phyloP scores from a whole-genome alignment of 2,797 vertebrate genomes.

The Parotocinclus haroldoi region DNA sequence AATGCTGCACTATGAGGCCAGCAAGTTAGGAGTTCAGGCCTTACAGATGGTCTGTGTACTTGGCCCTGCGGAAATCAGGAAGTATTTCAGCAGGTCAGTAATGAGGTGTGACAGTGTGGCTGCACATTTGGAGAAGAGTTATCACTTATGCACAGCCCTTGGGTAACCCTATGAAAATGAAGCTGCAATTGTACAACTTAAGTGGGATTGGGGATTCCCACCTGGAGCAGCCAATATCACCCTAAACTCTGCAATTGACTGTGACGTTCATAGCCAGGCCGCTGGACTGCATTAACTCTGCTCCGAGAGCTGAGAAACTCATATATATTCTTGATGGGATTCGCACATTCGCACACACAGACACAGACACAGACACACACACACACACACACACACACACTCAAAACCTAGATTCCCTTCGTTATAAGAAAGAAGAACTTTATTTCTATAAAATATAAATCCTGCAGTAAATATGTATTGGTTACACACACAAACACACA shows the following conservation, averaged over 20 bases:
- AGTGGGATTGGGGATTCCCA: conserved; percentile 13
- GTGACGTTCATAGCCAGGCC: conserved; percentile 55
- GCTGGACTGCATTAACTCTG: conserved; percentile 53
- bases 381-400: no score
- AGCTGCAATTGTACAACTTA: neutral
- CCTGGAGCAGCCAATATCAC: conserved; percentile 16
- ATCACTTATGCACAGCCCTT: conserved; percentile 17
- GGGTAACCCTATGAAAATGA: conserved; percentile 3
- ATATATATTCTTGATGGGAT: conserved; percentile 16
- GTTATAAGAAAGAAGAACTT: no score
- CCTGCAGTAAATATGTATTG: conserved; percentile 13
- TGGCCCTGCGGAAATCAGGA: conserved; percentile 20
- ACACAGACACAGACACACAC: neutral
- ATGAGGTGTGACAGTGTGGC: conserved; percentile 26
- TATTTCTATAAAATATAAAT: neutral
- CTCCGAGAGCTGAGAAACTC: conserved; percentile 5
- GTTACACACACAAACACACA: neutral
- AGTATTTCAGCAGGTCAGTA: conserved; percentile 29
- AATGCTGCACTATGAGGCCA: conserved; percentile 10
- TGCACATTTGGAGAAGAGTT: conserved; percentile 6
- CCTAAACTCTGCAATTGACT: conserved; percentile 16
- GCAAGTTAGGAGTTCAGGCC: conserved; percentile 9
- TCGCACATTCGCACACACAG: conserved; percentile 13
- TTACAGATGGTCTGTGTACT: conserved; percentile 16
- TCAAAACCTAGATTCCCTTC: no score